A percentile compares a stretch with the other conserved stretches of the same genome.
These are phyloP conservation scores for Aleiodes testaceus DNA, from an alignment of 2,888 invertebrate species.

Conservation along the genomic window DNA sequence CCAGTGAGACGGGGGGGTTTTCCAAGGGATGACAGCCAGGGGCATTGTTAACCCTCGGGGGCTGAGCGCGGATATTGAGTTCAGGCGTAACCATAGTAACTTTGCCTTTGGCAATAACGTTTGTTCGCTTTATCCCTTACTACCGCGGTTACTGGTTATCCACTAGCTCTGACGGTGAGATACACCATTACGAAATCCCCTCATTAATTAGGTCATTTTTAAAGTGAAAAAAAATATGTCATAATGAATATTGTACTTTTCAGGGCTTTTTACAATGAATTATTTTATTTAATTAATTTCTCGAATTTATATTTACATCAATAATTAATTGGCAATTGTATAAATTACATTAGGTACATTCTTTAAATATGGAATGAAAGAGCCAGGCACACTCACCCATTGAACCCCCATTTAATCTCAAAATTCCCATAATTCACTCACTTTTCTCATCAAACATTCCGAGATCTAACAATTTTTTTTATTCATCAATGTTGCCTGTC, in stretches of 20 bases:
- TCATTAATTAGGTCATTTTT: conserved; percentile 29
- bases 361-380: conserved; percentile 57
- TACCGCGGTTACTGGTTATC: conserved; percentile 64
- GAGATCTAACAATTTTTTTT: conserved; percentile 35
- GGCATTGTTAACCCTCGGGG: conserved; percentile 58
- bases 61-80: conserved; percentile 70
- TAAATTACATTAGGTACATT: conserved; percentile 43
- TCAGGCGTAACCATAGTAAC: conserved; percentile 71
- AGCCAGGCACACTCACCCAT: conserved; percentile 53
- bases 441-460: neutral
- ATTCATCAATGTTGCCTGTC: conserved; percentile 44
- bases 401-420: conserved; percentile 60
- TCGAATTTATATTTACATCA: conserved; percentile 60
- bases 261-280: conserved; percentile 6
- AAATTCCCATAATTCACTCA: conserved; percentile 29
- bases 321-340: conserved; percentile 55
- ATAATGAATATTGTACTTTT: too few relatives aligned
- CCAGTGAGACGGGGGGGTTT: conserved; percentile 57
- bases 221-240: too few relatives aligned
- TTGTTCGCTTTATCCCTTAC: conserved; percentile 70
- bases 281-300: neutral
- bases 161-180: conserved; percentile 26
- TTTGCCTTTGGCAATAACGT: conserved; percentile 64
- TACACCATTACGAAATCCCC: conserved; percentile 50
- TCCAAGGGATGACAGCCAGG: conserved; percentile 70